phyloP scores from a whole-genome alignment of 2,113 vertebrate genomes.

The Cinclus mexicanus region DNA sequence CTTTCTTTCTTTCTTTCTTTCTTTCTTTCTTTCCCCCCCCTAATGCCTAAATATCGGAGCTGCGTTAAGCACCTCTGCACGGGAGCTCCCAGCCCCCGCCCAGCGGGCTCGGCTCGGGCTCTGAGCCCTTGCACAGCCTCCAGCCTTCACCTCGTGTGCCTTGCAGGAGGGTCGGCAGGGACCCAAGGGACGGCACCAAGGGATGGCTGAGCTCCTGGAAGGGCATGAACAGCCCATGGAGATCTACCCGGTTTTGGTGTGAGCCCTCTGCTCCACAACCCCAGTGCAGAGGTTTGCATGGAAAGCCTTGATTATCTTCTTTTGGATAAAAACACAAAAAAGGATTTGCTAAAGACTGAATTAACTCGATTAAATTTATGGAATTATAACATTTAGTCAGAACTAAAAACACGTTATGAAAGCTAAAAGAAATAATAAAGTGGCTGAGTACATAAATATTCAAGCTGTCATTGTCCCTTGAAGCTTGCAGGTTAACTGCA shows the following conservation, averaged over 20 bases:
- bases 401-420: neutral
- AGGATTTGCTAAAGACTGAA: neutral
- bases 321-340: neutral
- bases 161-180: neutral
- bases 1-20: no score
- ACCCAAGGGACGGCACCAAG: neutral
- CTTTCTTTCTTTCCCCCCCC: accelerated
- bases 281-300: neutral
- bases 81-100: neutral
- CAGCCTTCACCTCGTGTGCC: neutral
- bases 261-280: neutral
- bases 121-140: neutral
- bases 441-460: neutral
- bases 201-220: neutral
- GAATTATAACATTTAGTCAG: neutral
- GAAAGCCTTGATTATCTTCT: neutral
- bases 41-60: neutral
- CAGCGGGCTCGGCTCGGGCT: accelerated
- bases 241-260: neutral
- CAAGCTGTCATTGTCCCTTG: neutral
- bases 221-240: neutral
- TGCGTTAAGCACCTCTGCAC: neutral
- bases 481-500: neutral
- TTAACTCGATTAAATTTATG: neutral
- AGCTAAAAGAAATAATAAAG: neutral